A percentile compares a stretch with the other conserved stretches of the same genome.
phyloP scores from a whole-genome alignment of 2,797 vertebrate genomes.

The Brachymystax lenok region DNA sequence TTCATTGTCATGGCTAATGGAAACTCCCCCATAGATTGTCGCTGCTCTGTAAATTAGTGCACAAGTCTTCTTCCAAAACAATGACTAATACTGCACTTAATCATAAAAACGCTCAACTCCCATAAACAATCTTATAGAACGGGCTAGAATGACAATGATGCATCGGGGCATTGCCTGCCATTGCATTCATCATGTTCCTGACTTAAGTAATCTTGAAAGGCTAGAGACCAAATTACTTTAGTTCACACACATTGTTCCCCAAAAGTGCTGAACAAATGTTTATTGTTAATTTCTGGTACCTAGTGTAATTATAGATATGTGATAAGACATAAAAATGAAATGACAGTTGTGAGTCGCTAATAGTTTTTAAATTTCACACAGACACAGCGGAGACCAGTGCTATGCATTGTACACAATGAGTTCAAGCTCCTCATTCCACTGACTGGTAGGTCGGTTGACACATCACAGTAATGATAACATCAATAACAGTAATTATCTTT shows the following conservation, averaged over 20 bases:
- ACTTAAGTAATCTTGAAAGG: slow-evolving; percentile 84
- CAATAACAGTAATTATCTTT: neutral
- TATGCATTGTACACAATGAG: neutral
- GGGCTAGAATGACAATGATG: slow-evolving; percentile 77
- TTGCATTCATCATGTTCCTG: slow-evolving; percentile 79
- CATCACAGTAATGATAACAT: neutral
- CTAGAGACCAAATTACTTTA: slow-evolving; percentile 81
- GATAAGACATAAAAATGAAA: slow-evolving; percentile 34
- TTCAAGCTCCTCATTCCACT: neutral
- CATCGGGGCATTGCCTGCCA: slow-evolving; percentile 71
- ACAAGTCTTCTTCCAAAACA: slow-evolving; percentile 76
- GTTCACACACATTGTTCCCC: slow-evolving; percentile 73
- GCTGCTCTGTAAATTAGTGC: slow-evolving; percentile 83
- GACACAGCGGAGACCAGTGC: neutral
- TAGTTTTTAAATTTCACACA: neutral
- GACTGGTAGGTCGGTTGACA: neutral
- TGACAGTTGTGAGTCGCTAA: neutral
- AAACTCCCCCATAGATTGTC: slow-evolving; percentile 75
- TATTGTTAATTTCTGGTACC: slow-evolving; percentile 62
- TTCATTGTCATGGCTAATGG: slow-evolving; percentile 83
- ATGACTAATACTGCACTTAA: slow-evolving; percentile 83
- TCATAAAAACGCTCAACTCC: slow-evolving; percentile 78
- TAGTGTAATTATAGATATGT: slow-evolving; percentile 27
- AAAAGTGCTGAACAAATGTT: slow-evolving; percentile 73
- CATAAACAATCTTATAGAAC: slow-evolving; percentile 76